Evolutionary conservation across 1,140 invertebrate species (phyloP).

Genomic region (Piezodorus guildinii): DNA sequence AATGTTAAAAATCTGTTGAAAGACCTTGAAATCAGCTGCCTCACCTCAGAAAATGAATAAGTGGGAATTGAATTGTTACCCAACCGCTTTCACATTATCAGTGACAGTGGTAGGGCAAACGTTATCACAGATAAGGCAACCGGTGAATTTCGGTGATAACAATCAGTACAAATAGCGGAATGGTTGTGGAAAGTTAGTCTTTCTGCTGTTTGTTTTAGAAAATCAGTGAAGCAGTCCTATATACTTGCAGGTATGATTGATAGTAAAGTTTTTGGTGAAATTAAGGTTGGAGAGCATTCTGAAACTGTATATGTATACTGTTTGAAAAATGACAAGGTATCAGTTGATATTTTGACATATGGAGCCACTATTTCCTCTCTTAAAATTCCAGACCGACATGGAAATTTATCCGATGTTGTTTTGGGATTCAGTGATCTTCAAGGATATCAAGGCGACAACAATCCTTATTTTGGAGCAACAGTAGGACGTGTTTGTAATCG

Average conservation of each 20-base stretch:
- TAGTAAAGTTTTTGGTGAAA: neutral
- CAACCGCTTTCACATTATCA: too few species aligned
- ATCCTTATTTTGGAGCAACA: constrained; percentile 76
- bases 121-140: too few species aligned
- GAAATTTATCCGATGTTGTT: constrained; percentile 54
- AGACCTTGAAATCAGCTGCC: too few species aligned
- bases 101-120: too few species aligned
- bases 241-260: neutral
- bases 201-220: too few species aligned
- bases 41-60: too few species aligned
- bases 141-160: too few species aligned
- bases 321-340: constrained; percentile 44
- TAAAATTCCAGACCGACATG: constrained; percentile 55
- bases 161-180: too few species aligned
- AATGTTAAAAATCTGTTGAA: too few species aligned
- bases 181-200: too few species aligned
- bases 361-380: constrained; percentile 67
- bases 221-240: too few species aligned
- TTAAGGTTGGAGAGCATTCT: neutral
- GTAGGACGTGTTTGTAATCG: constrained; percentile 82
- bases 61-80: too few species aligned
- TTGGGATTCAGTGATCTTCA: constrained; percentile 65
- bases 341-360: constrained; percentile 54
- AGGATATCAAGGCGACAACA: constrained; percentile 36
- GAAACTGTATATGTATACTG: constrained; percentile 36